Evolutionary conservation across 2,797 vertebrate genomes (phyloP), one percentile per base, ranked within the genome.

Genomic region (Sus cebifrons): DNA sequence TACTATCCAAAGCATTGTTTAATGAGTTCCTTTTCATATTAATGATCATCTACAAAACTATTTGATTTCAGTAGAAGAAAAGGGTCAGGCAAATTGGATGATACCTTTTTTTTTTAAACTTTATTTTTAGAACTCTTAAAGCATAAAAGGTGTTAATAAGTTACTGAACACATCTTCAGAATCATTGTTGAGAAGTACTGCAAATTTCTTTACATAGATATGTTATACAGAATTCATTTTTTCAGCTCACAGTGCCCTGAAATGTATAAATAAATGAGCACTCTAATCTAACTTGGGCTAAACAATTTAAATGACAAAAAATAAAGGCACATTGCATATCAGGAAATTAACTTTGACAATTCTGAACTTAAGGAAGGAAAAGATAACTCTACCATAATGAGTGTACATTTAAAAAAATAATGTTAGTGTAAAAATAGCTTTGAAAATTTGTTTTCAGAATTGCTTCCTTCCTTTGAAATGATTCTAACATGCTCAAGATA

Each of bases 301-400:
- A 96, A 96, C 91, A 94, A 96, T 94, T 95, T 97, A 97, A 91
- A 94, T 82, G 94, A 87, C 91, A 95, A 97, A 96, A 97, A 97
- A 96, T 1, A 97, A 88, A 94, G 64, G 49, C 3, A 25, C 70
- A 54, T 17, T 0, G 0, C 71, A 88, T 81, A 95, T 93, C 97
- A 98, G 97, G 98, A 98, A 98, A 97, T 97, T 97, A 98, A 98
- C 98, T 98, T 98, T 96, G 95, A 95, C 95, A 96, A 96, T 98
- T 95, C 95, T 95, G 95, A 95, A 96, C 86, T 97, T 96, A 97
- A 97, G 98, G 94, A 97, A 98, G 97, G 98, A 98, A 97, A 98
- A 97, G 98, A 98, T 23, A 98, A 93, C 97, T 98, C 94, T 97
- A 97, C 79, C 92, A 97, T 98, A 98, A 98, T 97, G 98, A 97